Base-by-base conservation (phyloP, 1,140 invertebrate genomes). In the Eupristina koningsbergeri region DNA sequence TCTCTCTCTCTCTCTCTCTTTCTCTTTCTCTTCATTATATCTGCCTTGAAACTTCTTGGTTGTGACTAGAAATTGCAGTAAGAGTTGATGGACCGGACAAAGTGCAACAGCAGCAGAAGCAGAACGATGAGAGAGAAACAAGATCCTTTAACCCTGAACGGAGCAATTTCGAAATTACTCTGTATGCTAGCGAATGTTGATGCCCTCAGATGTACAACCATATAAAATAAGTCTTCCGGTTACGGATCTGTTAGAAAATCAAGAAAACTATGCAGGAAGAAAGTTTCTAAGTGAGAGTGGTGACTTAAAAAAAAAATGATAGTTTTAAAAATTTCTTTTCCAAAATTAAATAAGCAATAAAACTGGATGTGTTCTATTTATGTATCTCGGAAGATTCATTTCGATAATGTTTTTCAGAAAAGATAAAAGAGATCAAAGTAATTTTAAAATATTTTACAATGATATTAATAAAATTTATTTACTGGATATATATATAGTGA, bases 121-220 rank as follows among this genome's bases (percentile, higher is more conserved):
- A 29, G 36, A 17, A 26, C 0, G 61, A 69, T 34, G 26, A 39
- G 64, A 58, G 47, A 74, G 67, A 15, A 53, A 53, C 53, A 71
- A 76, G 77, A 73, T 83, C 71, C 79, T 81, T 81, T 76, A 80
- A 36, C 77, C 64, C 69, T 53, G 53, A 73, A 45, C 47, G 36
- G 50, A 61, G 85, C 81, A 83, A 85, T 85, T 85, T 85, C 47
- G 41, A 85, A 85, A 85, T 85, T 85, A 85, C 84, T 45, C 64
- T 67, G n/a, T 41, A 63, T 15, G 71, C n/a, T 13, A 67, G 41
- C 19, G 31, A 67, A 58, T 75, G 71, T 81, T 77, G 61, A 83
- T 67, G 74, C 58, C 47, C 80, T 77, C 74, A 22, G 26, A 34
- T 22, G 74, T 41, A 13, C 2, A 75, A 17, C 64, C 45, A 36